Conservation (phyloP, 2,888 invertebrate genomes). For the Nebria salina region DNA sequence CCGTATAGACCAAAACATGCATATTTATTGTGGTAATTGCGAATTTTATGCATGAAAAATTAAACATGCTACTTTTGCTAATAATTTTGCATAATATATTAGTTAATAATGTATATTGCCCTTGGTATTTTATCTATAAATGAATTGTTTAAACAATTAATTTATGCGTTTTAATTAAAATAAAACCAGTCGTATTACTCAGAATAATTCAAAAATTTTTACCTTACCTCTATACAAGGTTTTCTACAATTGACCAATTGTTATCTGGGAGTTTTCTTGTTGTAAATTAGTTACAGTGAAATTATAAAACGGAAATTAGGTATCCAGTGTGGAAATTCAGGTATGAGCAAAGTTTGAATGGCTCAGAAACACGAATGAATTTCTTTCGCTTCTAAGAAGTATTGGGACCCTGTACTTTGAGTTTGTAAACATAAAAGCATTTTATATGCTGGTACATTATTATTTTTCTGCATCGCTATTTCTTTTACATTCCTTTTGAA, state of each 20-base stretch:
- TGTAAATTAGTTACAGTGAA: not conserved
- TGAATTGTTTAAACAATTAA: not conserved
- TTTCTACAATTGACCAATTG: not conserved
- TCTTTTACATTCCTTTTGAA: not conserved
- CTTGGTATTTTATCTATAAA: not conserved
- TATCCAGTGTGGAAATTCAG: not conserved
- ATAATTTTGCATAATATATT: not conserved
- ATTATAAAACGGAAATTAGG: not conserved
- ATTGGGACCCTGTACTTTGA: not conserved
- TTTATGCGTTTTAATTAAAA: not conserved
- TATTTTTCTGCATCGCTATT: not conserved
- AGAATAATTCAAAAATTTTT: not conserved
- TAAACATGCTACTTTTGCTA: not conserved
- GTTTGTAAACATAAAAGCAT: not conserved
- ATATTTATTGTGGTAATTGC: not conserved
- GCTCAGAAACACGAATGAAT: not conserved
- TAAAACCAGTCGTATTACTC: not conserved
- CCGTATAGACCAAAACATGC: not conserved
- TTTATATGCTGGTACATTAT: not conserved
- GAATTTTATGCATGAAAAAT: not conserved
- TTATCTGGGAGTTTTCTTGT: not conserved
- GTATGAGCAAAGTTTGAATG: not conserved
- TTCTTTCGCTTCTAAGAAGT: not conserved
- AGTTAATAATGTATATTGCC: not conserved
- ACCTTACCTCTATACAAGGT: too few relatives aligned